Base-by-base conservation (phyloP, 2,888 invertebrate genomes). In the Amphimallon solstitiale region DNA sequence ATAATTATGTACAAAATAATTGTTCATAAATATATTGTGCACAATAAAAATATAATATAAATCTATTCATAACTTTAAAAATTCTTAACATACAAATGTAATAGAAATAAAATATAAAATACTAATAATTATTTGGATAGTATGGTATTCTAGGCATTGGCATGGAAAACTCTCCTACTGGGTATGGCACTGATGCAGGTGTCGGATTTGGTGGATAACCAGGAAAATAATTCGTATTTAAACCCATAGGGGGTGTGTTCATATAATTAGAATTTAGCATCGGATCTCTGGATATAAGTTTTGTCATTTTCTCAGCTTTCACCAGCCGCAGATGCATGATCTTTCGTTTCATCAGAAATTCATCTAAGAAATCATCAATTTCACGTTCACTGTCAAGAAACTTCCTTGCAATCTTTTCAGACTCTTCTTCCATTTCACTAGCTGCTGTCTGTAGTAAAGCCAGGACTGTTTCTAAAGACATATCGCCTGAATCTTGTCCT, bases 231-330 rank as follows among this genome's bases (percentile, higher is more conserved):
- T 76, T 79, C 49, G 75, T 75, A 71, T 77, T 83, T 17, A 82
- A 72, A 63, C 69, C 78, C 63, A 81, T 73, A 19, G 80, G 81
- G 4, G 82, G 82, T 14, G 81, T 77, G 71, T 83, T 81, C 14
- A 80, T 74, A 66, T 83, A 82, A 72, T 76, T 81, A 12, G 62
- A 56, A 17, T 40, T 38, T 70, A 78, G 45, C n/a, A 73, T 68
- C 4, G 78, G 76, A 70, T 80, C 79, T 29, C 80, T 74, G 10
- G 80, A 77, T 67, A 92, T 83, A 9, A 94, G 81, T 77, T 94
- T 93, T 51, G 88, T 86, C 90, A 98, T 90, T 84, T 98, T 97
- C 71, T 98, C 98, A 0, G 94, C 90, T 84, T 98, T 98, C 9
- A 97, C 91, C 78, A 94, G 91, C 54, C 96, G 86, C 69, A 90